Evolutionary conservation across 2,113 vertebrate genomes (phyloP).

Genomic region (Pardalotus punctatus): DNA sequence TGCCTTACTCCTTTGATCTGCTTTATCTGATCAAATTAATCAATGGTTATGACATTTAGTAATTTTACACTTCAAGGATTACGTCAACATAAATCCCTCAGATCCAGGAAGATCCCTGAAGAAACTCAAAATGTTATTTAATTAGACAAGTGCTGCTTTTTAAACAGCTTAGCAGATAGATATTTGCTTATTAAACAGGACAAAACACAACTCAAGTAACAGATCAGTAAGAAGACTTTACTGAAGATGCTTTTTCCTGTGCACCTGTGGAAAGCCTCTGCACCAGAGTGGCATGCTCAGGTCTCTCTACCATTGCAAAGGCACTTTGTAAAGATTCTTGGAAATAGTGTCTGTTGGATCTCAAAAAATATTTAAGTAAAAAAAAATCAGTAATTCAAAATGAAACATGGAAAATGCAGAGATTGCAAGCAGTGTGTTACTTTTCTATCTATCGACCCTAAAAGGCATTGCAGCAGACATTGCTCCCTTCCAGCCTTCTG

Average conservation of each 20-base stretch:
- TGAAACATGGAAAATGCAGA: not conserved
- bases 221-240: not conserved
- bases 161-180: not conserved
- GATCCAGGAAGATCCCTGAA: not conserved
- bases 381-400: not conserved
- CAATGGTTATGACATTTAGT: not conserved
- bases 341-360: not conserved
- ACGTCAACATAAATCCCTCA: accelerated
- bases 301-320: not conserved
- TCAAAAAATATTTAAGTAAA: not conserved
- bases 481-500: not conserved
- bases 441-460: not conserved
- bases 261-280: not conserved
- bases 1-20: not conserved
- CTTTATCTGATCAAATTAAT: conserved; percentile 2
- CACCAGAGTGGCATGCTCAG: not conserved
- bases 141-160: not conserved
- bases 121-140: not conserved
- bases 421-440: not conserved
- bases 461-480: not conserved
- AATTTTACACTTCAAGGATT: not conserved
- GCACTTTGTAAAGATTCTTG: not conserved
- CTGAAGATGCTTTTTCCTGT: not conserved
- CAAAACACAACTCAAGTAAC: not conserved
- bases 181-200: not conserved